Evolutionary conservation across 2,113 vertebrate genomes (phyloP).

Genomic region (Myotis davidii): DNA sequence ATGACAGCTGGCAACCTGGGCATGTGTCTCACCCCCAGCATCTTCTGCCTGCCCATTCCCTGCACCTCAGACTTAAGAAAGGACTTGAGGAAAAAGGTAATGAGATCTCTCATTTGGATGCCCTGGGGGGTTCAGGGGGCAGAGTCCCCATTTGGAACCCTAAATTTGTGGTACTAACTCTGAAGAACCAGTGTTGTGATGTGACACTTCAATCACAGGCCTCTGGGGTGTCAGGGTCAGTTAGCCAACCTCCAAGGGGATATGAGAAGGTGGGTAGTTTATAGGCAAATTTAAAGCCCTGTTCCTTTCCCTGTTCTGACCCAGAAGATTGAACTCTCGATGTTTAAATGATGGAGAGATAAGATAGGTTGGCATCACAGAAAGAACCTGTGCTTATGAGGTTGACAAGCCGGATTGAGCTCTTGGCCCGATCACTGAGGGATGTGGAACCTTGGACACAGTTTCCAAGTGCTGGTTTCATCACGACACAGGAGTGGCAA

Average conservation of each 20-base stretch:
- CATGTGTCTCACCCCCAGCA: slow-evolving; percentile 90
- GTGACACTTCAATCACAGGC: too few species aligned
- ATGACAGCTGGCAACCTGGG: slow-evolving; percentile 91
- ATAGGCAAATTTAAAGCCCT: not conserved
- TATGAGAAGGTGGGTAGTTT: not conserved
- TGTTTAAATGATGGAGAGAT: not conserved
- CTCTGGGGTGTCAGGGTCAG: too few species aligned
- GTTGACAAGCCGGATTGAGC: not conserved
- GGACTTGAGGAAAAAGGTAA: slow-evolving; percentile 89
- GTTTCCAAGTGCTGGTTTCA: too few species aligned
- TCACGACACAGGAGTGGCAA: too few species aligned
- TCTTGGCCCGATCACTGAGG: too few species aligned
- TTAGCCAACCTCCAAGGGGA: too few species aligned
- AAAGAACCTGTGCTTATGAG: not conserved
- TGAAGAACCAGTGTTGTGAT: not conserved
- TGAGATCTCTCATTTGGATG: not conserved
- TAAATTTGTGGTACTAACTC: not conserved
- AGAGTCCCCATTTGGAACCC: not conserved
- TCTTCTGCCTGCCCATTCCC: slow-evolving; percentile 86
- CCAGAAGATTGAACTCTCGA: not conserved
- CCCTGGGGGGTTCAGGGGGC: too few species aligned
- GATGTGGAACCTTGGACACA: too few species aligned
- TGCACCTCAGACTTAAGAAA: slow-evolving; percentile 83
- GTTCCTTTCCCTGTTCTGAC: not conserved
- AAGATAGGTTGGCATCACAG: not conserved